phyloP scores from a whole-genome alignment of 2,797 vertebrate genomes.

The Kryptopterus vitreolus region DNA sequence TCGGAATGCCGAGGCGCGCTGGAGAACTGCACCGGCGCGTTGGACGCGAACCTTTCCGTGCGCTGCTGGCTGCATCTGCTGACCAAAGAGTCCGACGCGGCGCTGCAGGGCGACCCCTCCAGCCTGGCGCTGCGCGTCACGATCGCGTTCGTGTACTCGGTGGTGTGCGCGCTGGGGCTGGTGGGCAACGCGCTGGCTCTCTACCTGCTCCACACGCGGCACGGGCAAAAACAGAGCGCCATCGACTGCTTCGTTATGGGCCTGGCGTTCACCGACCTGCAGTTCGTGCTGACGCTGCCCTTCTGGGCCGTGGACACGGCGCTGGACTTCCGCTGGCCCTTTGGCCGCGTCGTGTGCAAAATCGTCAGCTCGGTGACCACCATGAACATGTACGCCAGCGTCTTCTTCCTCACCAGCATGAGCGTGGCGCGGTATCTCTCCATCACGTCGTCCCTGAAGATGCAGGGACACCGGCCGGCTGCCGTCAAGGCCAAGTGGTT shows the following conservation, averaged over 20 bases:
- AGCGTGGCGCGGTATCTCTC: conserved; percentile 76
- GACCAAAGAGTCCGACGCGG: conserved; percentile 69
- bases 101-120: conserved; percentile 71
- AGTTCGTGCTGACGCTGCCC: conserved; percentile 77
- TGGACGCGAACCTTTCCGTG: conserved; percentile 70
- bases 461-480: conserved; percentile 69
- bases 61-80: conserved; percentile 78
- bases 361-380: conserved; percentile 76
- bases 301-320: conserved; percentile 78
- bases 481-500: conserved; percentile 71
- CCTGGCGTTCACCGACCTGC: conserved; percentile 74
- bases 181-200: conserved; percentile 78
- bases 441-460: conserved; percentile 74
- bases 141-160: conserved; percentile 77
- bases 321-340: conserved; percentile 79
- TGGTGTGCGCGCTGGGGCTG: conserved; percentile 77
- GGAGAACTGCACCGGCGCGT: conserved; percentile 63
- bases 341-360: conserved; percentile 76
- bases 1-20: conserved; percentile 59
- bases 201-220: conserved; percentile 75
- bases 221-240: conserved; percentile 74
- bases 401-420: conserved; percentile 78
- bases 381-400: conserved; percentile 81
- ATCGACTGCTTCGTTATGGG: conserved; percentile 79
- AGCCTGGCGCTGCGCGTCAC: conserved; percentile 71